These are phyloP conservation scores for Dendrocopos noguchii DNA, from an alignment of 2,113 vertebrate species.

Conservation along the genomic window DNA sequence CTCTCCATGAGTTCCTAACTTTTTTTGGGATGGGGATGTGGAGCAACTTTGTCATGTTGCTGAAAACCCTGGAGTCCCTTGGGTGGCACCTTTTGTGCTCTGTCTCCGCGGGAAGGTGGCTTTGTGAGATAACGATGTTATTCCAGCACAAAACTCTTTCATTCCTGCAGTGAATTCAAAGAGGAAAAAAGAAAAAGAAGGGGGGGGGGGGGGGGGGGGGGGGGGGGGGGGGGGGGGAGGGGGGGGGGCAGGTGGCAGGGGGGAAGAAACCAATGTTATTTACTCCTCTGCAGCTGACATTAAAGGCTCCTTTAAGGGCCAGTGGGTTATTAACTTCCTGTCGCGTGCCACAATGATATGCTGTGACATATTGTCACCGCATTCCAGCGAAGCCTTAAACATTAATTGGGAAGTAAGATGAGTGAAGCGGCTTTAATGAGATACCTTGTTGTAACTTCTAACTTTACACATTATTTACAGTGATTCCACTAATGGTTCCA, in stretches of 20 bases:
- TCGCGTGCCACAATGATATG: constrained; percentile 63
- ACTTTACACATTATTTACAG: constrained; percentile 85
- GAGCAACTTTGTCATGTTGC: neutral
- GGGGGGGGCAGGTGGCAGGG: no score
- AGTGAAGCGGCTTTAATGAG: constrained; percentile 83
- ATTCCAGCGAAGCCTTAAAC: constrained; percentile 76
- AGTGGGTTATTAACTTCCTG: constrained; percentile 76
- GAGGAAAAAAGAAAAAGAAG: neutral
- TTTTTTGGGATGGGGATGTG: neutral
- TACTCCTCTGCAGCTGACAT: constrained; percentile 65
- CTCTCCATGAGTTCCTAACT: neutral
- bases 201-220: no score
- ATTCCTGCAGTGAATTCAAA: constrained; percentile 49
- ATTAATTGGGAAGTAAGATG: constrained; percentile 85
- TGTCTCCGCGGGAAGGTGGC: neutral
- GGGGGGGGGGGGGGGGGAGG: no score
- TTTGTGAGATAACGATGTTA: constrained; percentile 70
- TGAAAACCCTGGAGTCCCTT: constrained; percentile 20
- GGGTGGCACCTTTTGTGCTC: constrained; percentile 1
- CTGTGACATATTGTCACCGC: constrained; percentile 77
- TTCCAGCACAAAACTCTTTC: constrained; percentile 52
- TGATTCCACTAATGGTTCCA: constrained; percentile 84
- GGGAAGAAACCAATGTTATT: constrained; percentile 48
- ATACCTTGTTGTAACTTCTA: constrained; percentile 85
- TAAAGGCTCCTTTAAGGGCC: constrained; percentile 69